Conservation (phyloP, 2,113 vertebrate species). For the Fregata magnificens region DNA sequence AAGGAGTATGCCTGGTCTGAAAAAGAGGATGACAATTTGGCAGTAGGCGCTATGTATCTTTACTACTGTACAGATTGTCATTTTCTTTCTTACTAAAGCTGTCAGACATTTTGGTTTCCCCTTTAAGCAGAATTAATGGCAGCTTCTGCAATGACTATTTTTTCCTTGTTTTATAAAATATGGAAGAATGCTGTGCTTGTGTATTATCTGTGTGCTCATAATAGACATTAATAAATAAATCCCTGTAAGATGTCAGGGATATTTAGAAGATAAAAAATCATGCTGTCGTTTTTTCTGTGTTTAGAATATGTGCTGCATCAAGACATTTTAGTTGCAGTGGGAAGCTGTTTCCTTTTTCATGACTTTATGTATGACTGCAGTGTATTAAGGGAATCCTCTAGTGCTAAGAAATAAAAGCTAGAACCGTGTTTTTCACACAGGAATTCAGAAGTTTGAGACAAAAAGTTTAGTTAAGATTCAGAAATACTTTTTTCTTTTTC, state of each 20-base stretch:
- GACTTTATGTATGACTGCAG: not conserved
- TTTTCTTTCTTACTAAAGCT: not conserved
- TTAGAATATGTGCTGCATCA: not conserved
- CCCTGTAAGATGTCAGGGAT: not conserved
- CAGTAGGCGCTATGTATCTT: rapidly evolving
- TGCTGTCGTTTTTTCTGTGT: rapidly evolving
- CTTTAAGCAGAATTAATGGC: not conserved
- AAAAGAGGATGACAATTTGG: not conserved
- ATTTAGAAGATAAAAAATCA: not conserved
- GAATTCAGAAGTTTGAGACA: not conserved
- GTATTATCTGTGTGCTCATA: not conserved
- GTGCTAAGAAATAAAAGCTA: not conserved
- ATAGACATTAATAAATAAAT: conserved; percentile 24
- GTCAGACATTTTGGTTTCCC: not conserved
- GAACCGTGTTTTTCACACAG: not conserved
- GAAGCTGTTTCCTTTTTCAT: not conserved
- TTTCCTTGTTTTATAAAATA: not conserved
- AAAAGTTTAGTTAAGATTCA: not conserved
- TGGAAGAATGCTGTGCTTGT: not conserved
- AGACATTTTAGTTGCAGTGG: not conserved
- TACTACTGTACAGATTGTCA: rapidly evolving
- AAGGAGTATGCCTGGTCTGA: not conserved
- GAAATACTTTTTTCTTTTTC: not conserved
- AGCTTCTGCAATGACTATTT: not conserved
- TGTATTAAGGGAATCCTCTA: not conserved